Base-by-base conservation (phyloP, 2,888 invertebrate genomes). In the Thera britannica region DNA sequence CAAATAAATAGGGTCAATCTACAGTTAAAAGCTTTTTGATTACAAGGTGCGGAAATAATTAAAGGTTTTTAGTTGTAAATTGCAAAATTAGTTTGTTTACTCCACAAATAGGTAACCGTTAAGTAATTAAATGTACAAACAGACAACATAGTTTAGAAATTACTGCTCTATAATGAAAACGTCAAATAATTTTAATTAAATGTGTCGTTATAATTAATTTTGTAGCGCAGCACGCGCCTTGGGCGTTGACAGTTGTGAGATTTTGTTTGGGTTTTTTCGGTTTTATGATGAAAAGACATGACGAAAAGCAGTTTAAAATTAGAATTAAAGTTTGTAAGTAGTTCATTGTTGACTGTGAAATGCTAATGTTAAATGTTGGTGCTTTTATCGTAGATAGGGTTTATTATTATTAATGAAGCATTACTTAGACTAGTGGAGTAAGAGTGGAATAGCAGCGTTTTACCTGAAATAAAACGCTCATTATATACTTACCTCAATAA, bases 181-280 rank as follows among this genome's bases (percentile, higher is more conserved):
- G 82, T 84, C 81, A 78, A 85, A 85, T 86, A 86, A 88, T 89
- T 84, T 88, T 83, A 86, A 89, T 87, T 82, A 86, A 84, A 82
- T 77, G 41, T 82, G 82, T 82, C 83, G 81, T 82, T 84, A 82
- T 83, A 80, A 86, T 88, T 88, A 86, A 80, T 82, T 73, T 71
- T 48, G 64, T 71, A 54, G 68, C 69, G 62, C 67, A 62, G 68
- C 68, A 72, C 72, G 71, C 71, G 75, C 74, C 72, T 58, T 62
- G 64, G 71, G 75, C 75, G 71, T 69, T 71, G 74, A 74, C 74
- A 74, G 73, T 72, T 73, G 72, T 70, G 68, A 62, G 59, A 64
- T 62, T 64, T 41, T 57, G 23, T 70, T 64, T 12, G 12, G 58
- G 54, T 5, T 64, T 63, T 68, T 68, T 38, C 8, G 34, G 35